Evolutionary conservation across 2,797 vertebrate species (phyloP), one percentile per base, ranked within the genome.

Genomic region (Anguilla marmorata): DNA sequence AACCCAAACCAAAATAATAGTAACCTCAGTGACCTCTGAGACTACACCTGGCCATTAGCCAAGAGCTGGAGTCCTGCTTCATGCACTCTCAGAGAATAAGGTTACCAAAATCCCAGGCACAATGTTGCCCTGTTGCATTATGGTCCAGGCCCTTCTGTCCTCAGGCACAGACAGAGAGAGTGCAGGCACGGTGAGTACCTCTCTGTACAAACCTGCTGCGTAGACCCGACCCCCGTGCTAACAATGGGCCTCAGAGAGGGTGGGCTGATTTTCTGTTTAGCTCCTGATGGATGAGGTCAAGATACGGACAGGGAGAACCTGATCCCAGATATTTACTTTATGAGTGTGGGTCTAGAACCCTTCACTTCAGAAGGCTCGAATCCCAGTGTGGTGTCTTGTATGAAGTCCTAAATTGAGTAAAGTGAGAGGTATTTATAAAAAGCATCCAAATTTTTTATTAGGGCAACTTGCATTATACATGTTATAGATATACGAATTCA

Each of bases 1-100:
- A n/a, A n/a, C 45, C 79, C 48, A 45, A 83, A 16, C 79, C 79
- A 83, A 83, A 83, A 83, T n/a, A 19, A 83, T 37, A 48, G 24
- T 6, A 50, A n/a, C 33, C 30, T 41, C 72, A 76, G 33, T 19
- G 8, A 72, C 66, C 66, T n/a, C n/a, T 72, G 66, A 30, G 60
- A 63, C 60, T n/a, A n/a, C 21, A 63, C 21, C 66, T 6, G 2
- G 66, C 66, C 9, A 8, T 52, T 52, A 52, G 6, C 50, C 50
- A 52, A 52, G 50, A 7, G 6, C 50, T 7, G 50, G 50, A 24
- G 69, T 21, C 41, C 33, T 48, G 74, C 30, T 79, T 12, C 14
- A 37, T 27, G 37, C 21, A 16, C n/a, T 72, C 27, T 27, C 66
- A 30, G 7, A 30, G 27, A 30, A 30, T 2, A n/a, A 30, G 12